Conservation (phyloP, 2,888 invertebrate species). For the Pterostichus niger region DNA sequence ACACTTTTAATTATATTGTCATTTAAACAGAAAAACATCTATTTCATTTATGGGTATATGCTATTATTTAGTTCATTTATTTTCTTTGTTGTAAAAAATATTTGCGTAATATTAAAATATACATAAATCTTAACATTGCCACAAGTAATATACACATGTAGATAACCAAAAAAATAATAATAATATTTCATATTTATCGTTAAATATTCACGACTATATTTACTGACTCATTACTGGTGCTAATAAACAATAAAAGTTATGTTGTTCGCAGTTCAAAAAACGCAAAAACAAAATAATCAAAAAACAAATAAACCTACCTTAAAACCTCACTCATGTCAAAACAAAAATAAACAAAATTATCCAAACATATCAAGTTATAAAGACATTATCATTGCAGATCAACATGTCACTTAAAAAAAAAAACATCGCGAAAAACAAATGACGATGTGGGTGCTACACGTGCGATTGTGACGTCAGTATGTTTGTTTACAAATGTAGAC, state of each 20-base stretch:
- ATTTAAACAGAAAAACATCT: neutral
- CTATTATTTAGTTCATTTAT: neutral
- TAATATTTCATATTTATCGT: too few relatives aligned
- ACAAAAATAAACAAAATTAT: neutral
- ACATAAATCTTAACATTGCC: too few relatives aligned
- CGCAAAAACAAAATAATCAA: too few relatives aligned
- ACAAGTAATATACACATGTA: too few relatives aligned
- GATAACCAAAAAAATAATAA: too few relatives aligned
- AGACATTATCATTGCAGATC: constrained; percentile 14
- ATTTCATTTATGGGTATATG: neutral
- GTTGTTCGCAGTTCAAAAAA: too few relatives aligned
- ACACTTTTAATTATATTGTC: neutral
- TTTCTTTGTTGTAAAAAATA: too few relatives aligned
- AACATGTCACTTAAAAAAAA: neutral
- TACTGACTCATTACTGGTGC: neutral
- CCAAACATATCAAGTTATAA: neutral
- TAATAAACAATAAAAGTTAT: too few relatives aligned
- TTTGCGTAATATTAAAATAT: too few relatives aligned
- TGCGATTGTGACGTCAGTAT: neutral
- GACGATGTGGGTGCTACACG: constrained; percentile 24
- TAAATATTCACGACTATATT: neutral
- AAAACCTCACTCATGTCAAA: neutral
- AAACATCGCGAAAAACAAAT: neutral
- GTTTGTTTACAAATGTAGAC: constrained; percentile 26
- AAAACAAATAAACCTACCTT: neutral